These are phyloP conservation scores for Morone saxatilis DNA, from an alignment of 2,113 vertebrate genomes.

Conservation along the genomic window DNA sequence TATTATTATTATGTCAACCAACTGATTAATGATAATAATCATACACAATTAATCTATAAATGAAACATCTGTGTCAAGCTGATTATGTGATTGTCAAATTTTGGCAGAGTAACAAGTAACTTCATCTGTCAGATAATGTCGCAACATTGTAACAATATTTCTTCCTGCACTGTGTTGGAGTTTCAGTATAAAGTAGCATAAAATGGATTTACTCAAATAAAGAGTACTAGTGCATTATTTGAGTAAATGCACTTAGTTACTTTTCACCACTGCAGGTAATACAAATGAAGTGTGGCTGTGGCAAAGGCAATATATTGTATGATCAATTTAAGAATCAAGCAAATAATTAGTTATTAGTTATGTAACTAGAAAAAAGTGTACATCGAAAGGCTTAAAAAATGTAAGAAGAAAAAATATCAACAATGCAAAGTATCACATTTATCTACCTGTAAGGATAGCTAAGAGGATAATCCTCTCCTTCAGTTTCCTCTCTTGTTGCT, in stretches of 20 bases:
- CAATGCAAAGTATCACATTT: background rate
- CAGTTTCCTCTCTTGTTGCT: conserved; percentile 42
- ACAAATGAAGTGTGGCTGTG: no score
- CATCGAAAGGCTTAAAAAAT: no score
- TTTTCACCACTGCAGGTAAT: no score
- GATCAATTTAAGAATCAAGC: no score
- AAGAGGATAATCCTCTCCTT: conserved; percentile 75
- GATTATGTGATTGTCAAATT: background rate
- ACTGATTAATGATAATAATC: no score
- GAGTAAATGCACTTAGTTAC: background rate
- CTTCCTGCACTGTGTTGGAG: background rate
- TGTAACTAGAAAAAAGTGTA: no score
- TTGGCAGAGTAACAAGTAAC: no score
- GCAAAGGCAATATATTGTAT: no score
- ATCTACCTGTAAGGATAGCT: conserved; percentile 79
- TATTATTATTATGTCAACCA: no score
- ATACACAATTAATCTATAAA: background rate
- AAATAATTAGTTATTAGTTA: no score
- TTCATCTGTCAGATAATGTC: background rate
- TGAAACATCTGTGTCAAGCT: background rate
- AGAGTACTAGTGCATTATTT: background rate
- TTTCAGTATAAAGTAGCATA: background rate
- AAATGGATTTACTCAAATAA: background rate
- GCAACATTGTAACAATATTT: background rate
- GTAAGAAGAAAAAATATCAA: no score